Base-by-base conservation (phyloP, 2,888 invertebrate genomes). In the Xanthia togata region DNA sequence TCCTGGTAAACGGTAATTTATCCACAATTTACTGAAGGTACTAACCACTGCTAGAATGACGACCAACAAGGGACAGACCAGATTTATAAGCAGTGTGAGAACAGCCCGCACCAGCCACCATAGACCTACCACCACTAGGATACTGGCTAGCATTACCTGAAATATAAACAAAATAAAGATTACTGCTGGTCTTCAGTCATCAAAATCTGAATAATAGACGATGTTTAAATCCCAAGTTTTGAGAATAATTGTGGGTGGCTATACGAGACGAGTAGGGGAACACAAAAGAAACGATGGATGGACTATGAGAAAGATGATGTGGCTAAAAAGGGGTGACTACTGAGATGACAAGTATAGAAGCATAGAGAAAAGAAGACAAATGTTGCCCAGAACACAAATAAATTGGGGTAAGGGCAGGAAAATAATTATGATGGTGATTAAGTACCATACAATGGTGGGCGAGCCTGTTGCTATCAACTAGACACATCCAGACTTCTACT, bases 81-180 rank as follows among this genome's bases (percentile, higher is more conserved):
- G 89, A 88, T 94, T 94, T 76, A 96, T 92, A 20, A 96, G 69
- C 35, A 96, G 86, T 0, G 92, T 87, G 44, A 96, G 88, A 2
- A 95, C 78, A 0, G 94, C 91, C 17, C 94, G 90, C 65, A 96
- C 93, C 73, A 95, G 73, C 96, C 96, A 96, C 96, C 96, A 96
- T 9, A 96, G 79, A 0, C 94, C 95, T 4, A 96, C 78, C 38
- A 96, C 94, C 71, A 96, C 93, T 70, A 96, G 86, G 0, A 96
- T 79, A 76, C 96, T 96, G 6, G 95, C 96, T 20, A 96, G 31
- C 95, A 96, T 95, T 55, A 96, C 93, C 96, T 96, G 89, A 35
- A 60, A 60, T 60, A 11, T 31, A 20, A 20, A 60, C 31, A 60
- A 35, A 35, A 60, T 60, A 60, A 60, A 20, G 2, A 60, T 59